Base-by-base conservation (phyloP, 2,888 invertebrate species). In the Drosophila mercatorum region DNA sequence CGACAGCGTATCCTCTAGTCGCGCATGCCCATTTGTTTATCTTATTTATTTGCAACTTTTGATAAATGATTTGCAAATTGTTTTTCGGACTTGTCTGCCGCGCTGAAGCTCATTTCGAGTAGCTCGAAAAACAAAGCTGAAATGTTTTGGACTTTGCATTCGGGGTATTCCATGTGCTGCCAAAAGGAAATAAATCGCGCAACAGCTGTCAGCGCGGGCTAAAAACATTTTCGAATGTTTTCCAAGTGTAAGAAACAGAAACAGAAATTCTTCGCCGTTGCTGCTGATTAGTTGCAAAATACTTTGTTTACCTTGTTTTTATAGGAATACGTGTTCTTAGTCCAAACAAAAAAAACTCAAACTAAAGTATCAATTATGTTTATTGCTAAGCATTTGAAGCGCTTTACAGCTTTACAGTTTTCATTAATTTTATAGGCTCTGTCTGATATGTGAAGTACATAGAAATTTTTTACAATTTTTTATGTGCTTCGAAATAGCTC, bases 11-110 rank as follows among this genome's bases (percentile, higher is more conserved):
- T 52, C 3, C 5, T 1, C 4, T 6, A 60, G 60, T 75, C 62
- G 59, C 2, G 17, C n/a, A 31, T 14, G 36, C 5, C 10, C 22
- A 14, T 22, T 28, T 51, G 36, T 43, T 64, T 72, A 72, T 55
- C 57, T 72, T 41, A 49, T 44, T 64, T 57, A 58, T 64, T 67
- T 55, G 72, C 57, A 64, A 53, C 46, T 51, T 68, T 78, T 64
- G 55, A 78, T 68, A 68, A 73, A 78, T 78, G 73, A 73, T 68
- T 72, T 78, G 78, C 75, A 64, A 64, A 72, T 72, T 51, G 38
- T 44, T 56, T 52, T 38, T 57, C 49, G 43, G 8, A 28, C 51
- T 55, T 52, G 36, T 46, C 11, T 38, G 47, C 8, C 41, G 2
- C 6, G 49, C 8, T 4, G 5, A 10, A 44, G 36, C 22, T 49